These are phyloP conservation scores for Etheostoma spectabile DNA, from an alignment of 2,113 vertebrate species.

Conservation along the genomic window DNA sequence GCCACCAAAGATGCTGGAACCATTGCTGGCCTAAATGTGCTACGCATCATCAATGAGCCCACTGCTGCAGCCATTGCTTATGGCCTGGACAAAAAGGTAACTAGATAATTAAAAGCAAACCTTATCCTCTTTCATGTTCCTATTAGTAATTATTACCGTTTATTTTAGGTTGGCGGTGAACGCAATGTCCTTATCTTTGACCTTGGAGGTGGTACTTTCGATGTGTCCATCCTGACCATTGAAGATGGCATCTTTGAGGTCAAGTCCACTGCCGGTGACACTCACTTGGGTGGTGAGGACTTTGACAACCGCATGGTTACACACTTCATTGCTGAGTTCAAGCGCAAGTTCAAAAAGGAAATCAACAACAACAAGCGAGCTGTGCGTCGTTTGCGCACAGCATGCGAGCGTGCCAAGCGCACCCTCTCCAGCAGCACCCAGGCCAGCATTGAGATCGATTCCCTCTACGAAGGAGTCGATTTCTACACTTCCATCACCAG, in stretches of 20 bases:
- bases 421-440: slow-evolving; percentile 94
- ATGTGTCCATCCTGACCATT: slow-evolving; percentile 93
- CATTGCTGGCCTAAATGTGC: slow-evolving; percentile 90
- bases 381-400: slow-evolving; percentile 89
- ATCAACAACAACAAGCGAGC: slow-evolving; percentile 92
- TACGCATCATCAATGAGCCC: slow-evolving; percentile 94
- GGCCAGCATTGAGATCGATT: slow-evolving; percentile 94
- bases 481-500: slow-evolving; percentile 95
- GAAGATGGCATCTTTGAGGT: slow-evolving; percentile 96
- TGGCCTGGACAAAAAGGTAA: slow-evolving; percentile 90
- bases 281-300: slow-evolving; percentile 92
- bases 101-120: neutral
- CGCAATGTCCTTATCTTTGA: slow-evolving; percentile 93
- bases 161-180: slow-evolving; percentile 86
- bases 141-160: slow-evolving; percentile 12
- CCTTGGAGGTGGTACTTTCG: slow-evolving; percentile 93
- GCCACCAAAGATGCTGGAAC: slow-evolving; percentile 93
- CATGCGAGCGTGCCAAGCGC: slow-evolving; percentile 92
- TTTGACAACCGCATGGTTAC: slow-evolving; percentile 93
- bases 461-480: slow-evolving; percentile 90
- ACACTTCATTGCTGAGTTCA: slow-evolving; percentile 92
- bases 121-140: neutral
- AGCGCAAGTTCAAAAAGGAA: slow-evolving; percentile 93
- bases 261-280: slow-evolving; percentile 92
- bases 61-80: slow-evolving; percentile 95